phyloP scores from a whole-genome alignment of 2,113 vertebrate genomes.

The Corythornis madagascariensis region DNA sequence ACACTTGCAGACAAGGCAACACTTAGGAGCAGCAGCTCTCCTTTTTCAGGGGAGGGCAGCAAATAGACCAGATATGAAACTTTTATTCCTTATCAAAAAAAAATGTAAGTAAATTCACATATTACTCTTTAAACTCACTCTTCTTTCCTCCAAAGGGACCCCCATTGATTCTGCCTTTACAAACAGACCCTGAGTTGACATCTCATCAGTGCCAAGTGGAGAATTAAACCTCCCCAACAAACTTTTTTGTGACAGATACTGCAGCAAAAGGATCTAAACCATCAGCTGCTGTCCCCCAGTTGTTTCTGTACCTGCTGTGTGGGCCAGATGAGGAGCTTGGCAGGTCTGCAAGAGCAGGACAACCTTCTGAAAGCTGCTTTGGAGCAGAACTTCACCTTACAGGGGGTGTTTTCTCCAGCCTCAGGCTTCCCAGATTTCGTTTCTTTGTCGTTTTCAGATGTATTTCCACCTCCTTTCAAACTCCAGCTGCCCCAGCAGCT shows the following conservation, averaged over 20 bases:
- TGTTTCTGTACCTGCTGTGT: rapidly evolving
- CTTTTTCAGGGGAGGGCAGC: rapidly evolving
- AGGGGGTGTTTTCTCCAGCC: no score
- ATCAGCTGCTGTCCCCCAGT: no score
- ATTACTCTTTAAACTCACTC: neutral
- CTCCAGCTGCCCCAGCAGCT: neutral
- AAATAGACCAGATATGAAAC: neutral
- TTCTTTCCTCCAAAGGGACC: neutral
- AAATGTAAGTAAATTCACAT: no score
- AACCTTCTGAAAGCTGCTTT: rapidly evolving
- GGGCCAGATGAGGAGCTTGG: rapidly evolving
- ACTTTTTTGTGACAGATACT: rapidly evolving
- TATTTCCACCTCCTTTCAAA: neutral
- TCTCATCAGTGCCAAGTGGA: neutral
- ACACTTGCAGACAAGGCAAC: neutral
- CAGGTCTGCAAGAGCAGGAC: rapidly evolving
- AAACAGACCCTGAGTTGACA: rapidly evolving
- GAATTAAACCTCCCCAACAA: neutral
- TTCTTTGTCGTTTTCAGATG: neutral
- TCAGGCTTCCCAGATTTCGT: rapidly evolving
- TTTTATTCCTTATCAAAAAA: neutral
- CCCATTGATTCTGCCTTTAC: neutral
- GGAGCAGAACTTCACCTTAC: neutral
- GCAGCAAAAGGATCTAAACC: neutral
- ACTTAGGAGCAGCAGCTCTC: neutral